These are phyloP conservation scores for Piscicola geometra DNA, from an alignment of 2,888 invertebrate genomes.

Conservation along the genomic window DNA sequence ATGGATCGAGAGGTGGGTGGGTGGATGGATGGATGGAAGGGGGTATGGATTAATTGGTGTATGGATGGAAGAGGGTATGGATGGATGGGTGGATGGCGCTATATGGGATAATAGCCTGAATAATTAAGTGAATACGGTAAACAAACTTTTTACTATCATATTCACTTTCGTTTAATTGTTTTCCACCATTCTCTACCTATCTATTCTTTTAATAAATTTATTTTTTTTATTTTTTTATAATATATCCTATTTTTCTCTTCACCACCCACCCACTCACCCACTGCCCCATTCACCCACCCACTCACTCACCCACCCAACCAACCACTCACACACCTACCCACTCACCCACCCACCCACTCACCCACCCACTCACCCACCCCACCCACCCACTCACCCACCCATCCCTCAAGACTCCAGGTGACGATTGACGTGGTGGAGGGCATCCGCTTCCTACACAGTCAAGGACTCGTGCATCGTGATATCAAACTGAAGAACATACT, in stretches of 20 bases:
- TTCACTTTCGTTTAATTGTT: too few species aligned
- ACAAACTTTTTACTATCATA: too few species aligned
- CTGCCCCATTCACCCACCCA: not conserved
- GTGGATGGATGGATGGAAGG: not conserved
- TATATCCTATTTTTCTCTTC: too few species aligned
- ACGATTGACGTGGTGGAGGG: slow-evolving; percentile 79
- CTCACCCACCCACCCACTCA: not conserved
- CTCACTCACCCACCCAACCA: not conserved
- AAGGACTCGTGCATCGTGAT: slow-evolving; percentile 80
- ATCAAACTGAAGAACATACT: slow-evolving; percentile 84
- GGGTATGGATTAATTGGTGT: not conserved
- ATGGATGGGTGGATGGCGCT: not conserved
- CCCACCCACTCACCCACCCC: not conserved
- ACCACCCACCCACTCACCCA: too few species aligned
- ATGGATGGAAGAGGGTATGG: too few species aligned
- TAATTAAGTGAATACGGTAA: too few species aligned
- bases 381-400: too few species aligned
- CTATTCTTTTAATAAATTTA: too few species aligned
- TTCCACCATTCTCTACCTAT: too few species aligned
- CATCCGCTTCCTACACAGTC: slow-evolving; percentile 79
- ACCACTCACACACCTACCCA: not conserved
- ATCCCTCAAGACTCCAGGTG: slow-evolving; percentile 61
- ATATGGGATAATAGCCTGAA: too few species aligned
- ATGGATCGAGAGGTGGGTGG: slow-evolving; percentile 58
- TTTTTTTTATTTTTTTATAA: too few species aligned